phyloP scores from a whole-genome alignment of 1,140 invertebrate species.

The Euwallacea similis region DNA sequence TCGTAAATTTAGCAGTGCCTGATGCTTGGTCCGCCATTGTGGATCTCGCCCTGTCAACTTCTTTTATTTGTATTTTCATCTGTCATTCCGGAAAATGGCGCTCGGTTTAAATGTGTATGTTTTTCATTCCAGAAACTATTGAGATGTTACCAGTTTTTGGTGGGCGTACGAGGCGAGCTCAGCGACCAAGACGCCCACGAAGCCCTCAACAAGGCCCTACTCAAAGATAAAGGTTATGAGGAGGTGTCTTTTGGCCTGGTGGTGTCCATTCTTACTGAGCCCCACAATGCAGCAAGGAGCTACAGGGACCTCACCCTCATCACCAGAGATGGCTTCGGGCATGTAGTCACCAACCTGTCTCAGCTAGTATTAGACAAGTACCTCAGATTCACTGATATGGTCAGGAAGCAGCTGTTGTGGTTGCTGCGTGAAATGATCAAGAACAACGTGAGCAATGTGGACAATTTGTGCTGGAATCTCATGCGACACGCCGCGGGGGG shows the following conservation, averaged over 20 bases:
- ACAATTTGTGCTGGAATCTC: slow-evolving; percentile 87
- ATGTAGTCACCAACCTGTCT: slow-evolving; percentile 78
- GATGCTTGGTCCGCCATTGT: slow-evolving; percentile 61
- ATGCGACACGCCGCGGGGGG: slow-evolving; percentile 94
- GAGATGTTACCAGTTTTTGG: slow-evolving; percentile 74
- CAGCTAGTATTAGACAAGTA: slow-evolving; percentile 89
- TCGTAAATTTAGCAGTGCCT: slow-evolving; percentile 60
- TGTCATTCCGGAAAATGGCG: slow-evolving; percentile 44
- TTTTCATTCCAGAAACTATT: slow-evolving; percentile 79
- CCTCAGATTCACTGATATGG: slow-evolving; percentile 78
- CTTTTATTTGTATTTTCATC: slow-evolving; percentile 51
- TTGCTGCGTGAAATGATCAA: slow-evolving; percentile 87
- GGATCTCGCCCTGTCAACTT: slow-evolving; percentile 56
- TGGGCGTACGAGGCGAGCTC: slow-evolving; percentile 74
- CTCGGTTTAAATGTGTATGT: slow-evolving; percentile 52
- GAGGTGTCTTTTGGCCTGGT: slow-evolving; percentile 90
- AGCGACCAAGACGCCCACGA: slow-evolving; percentile 94
- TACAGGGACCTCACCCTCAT: slow-evolving; percentile 90
- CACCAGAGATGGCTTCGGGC: slow-evolving; percentile 82
- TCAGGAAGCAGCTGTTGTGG: slow-evolving; percentile 81
- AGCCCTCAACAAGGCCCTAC: slow-evolving; percentile 82
- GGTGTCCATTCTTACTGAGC: slow-evolving; percentile 86
- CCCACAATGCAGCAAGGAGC: slow-evolving; percentile 77
- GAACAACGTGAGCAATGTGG: slow-evolving; percentile 81
- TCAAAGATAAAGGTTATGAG: slow-evolving; percentile 87